These are phyloP conservation scores for Meteorus sp. DNA, from an alignment of 1,140 invertebrate genomes.

Conservation along the genomic window DNA sequence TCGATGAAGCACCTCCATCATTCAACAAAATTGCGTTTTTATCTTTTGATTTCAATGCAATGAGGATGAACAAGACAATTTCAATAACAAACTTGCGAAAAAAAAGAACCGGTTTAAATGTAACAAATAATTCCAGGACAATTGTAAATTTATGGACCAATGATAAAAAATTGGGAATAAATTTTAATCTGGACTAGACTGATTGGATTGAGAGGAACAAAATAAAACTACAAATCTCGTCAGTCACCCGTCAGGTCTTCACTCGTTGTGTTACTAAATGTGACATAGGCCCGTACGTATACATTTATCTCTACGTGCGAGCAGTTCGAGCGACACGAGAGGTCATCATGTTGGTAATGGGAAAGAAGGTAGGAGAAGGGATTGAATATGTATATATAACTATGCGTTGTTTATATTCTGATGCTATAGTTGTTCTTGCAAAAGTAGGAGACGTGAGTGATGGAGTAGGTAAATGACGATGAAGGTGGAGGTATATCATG, in stretches of 20 bases:
- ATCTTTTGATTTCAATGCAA: no score
- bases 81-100: neutral
- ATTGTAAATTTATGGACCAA: no score
- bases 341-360: slow-evolving; percentile 41
- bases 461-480: slow-evolving; percentile 14
- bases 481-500: slow-evolving; percentile 31
- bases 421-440: neutral
- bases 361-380: no score
- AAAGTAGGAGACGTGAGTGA: slow-evolving; percentile 1
- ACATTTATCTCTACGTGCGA: slow-evolving; percentile 49
- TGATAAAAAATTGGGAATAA: no score
- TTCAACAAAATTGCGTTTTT: neutral
- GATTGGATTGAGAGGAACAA: neutral
- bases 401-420: neutral
- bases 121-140: neutral
- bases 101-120: neutral
- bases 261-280: slow-evolving; percentile 47
- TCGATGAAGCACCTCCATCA: slow-evolving; percentile 42
- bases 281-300: slow-evolving; percentile 39
- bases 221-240: neutral
- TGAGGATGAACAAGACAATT: neutral
- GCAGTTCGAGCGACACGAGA: slow-evolving; percentile 48
- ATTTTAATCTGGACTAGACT: neutral
- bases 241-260: slow-evolving; percentile 30
- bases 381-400: neutral